Evolutionary conservation across 2,888 invertebrate genomes (phyloP), one percentile per base, ranked within the genome.

Genomic region (Fabriciana adippe): DNA sequence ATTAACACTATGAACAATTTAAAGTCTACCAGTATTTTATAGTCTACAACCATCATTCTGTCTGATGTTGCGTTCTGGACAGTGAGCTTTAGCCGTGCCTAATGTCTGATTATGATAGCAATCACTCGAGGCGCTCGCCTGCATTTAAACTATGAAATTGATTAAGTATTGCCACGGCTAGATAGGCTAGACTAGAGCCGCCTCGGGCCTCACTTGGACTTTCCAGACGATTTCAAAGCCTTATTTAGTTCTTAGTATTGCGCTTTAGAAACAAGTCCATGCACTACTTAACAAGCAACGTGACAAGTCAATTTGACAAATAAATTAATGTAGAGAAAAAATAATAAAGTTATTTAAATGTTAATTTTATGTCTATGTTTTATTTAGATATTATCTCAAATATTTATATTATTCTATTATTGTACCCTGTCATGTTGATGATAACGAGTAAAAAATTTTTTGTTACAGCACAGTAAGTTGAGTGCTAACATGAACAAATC

Each of bases 91-190:
- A 71, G 48, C 68, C 66, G 64, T 72, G 65, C 66, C 68, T 66
- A 67, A 67, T 69, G 50, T 45, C 50, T 65, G 69, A 69, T 69
- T 64, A 66, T 69, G 69, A 71, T 69, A 66, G 71, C 66, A 66
- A 64, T 69, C 66, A 66, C 55, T 66, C 64, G 53, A 63, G 64
- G 64, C 71, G 26, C 54, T 71, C 61, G 64, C 64, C 65, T 68
- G 68, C 68, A 69, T 71, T 71, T 71, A 62, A 71, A 71, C 45
- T 71, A 67, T 64, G 66, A 67, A 69, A 71, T 71, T 71, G 71
- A 69, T 71, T 69, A 71, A 67, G 64, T 67, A 55, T 66, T 56
- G 54, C 69, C 53, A 56, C 56, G 55, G 57, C 41, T 55, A 64
- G 57, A 18, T 50, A 26, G 67, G 35, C 57, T 55, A n/a, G 48